Evolutionary conservation across 2,797 vertebrate species (phyloP).

Genomic region (Rachycentron canadum): DNA sequence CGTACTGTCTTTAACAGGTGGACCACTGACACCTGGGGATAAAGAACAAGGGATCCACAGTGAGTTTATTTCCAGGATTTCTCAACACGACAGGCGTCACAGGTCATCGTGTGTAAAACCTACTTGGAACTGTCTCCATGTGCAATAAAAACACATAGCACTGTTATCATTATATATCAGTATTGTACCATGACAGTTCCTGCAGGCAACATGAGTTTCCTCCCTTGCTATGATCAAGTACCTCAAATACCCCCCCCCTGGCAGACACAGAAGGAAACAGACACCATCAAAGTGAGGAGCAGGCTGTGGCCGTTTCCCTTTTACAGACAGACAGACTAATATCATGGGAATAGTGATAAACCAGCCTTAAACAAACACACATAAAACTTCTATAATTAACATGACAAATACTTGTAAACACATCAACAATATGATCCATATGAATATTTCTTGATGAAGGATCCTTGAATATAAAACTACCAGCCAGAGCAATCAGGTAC

Average conservation of each 20-base stretch:
- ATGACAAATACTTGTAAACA: constrained; percentile 40
- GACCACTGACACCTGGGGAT: constrained; percentile 92
- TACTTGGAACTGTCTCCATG: not conserved
- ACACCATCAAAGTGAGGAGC: constrained; percentile 30
- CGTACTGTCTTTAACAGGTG: constrained; percentile 96
- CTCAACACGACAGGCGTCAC: not conserved
- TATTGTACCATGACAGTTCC: not conserved
- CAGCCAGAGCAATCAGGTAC: constrained; percentile 54
- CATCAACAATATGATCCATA: constrained; percentile 36
- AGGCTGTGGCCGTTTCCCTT: constrained; percentile 13
- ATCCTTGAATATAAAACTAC: constrained; percentile 49
- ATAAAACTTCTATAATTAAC: constrained; percentile 51
- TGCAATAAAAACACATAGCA: not conserved
- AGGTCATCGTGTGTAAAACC: not conserved
- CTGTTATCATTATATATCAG: not conserved
- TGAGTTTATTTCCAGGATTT: constrained; percentile 10
- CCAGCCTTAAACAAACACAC: constrained; percentile 2
- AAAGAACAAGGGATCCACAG: not conserved
- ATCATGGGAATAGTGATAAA: constrained; percentile 28
- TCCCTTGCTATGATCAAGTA: not conserved
- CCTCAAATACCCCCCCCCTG: not conserved
- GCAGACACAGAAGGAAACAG: constrained; percentile 1
- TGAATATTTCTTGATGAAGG: constrained; percentile 45
- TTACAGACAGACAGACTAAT: constrained; percentile 21
- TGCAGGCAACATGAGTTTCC: constrained; percentile 23